Evolutionary conservation across 2,888 invertebrate genomes (phyloP).

Genomic region (Pomacea canaliculata): DNA sequence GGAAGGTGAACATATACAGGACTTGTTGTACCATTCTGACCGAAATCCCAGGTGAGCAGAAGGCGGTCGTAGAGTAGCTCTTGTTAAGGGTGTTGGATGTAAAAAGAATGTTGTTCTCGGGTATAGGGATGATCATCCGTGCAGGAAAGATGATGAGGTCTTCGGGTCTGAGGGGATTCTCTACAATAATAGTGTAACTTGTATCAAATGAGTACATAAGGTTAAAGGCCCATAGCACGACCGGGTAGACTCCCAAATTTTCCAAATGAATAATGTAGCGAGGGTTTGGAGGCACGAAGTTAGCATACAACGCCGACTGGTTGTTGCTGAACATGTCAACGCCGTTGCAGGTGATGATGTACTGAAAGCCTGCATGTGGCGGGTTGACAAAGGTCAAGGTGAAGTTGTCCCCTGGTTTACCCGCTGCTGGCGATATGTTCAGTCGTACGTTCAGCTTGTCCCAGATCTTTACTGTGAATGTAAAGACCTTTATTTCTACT

Average conservation of each 20-base stretch:
- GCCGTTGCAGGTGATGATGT: not conserved
- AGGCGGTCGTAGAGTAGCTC: not conserved
- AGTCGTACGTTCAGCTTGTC: not conserved
- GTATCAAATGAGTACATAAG: not conserved
- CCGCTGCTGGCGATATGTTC: not conserved
- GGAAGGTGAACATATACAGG: not conserved
- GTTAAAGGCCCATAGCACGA: not conserved
- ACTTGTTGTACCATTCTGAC: not conserved
- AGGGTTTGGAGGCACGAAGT: not conserved
- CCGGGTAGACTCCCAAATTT: not conserved
- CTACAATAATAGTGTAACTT: not conserved
- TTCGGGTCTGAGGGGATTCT: not conserved
- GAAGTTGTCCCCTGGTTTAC: not conserved
- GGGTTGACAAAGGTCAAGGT: not conserved
- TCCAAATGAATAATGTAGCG: not conserved
- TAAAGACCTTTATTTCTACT: not conserved
- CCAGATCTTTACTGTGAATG: not conserved
- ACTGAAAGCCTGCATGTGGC: not conserved
- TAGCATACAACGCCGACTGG: not conserved
- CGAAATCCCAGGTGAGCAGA: slow-evolving; percentile 7
- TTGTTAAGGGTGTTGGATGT: not conserved
- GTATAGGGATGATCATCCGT: not conserved
- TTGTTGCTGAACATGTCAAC: not conserved
- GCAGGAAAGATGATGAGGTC: not conserved
- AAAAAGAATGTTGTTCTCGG: not conserved